Conservation (phyloP, 2,113 vertebrate genomes). For the Trogon surrucura region DNA sequence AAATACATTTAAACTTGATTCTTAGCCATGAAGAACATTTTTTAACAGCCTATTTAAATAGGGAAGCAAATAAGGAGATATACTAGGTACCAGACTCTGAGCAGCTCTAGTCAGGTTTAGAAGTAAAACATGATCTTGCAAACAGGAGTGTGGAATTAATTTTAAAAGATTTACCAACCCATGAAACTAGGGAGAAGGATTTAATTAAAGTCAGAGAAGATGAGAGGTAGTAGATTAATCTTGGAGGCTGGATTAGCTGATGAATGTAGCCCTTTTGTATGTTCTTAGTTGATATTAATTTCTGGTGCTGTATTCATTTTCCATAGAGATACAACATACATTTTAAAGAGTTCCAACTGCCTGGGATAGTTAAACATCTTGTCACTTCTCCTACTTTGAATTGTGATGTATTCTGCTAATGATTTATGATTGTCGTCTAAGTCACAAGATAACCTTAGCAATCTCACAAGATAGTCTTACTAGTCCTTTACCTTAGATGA, state of each 20-base stretch:
- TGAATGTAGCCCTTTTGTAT: conserved; percentile 21
- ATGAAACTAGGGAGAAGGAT: conserved; percentile 15
- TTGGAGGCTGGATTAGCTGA: conserved; percentile 15
- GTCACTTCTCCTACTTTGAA: neutral
- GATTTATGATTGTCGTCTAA: neutral
- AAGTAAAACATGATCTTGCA: neutral
- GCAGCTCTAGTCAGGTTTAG: neutral
- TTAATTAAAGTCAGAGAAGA: conserved; percentile 45
- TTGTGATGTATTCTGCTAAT: neutral
- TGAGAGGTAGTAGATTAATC: conserved; percentile 35
- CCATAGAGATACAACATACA: neutral
- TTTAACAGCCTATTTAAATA: neutral
- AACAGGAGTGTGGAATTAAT: neutral
- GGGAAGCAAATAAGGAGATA: neutral
- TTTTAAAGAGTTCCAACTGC: neutral
- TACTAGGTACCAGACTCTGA: neutral
- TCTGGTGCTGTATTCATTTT: conserved; percentile 10
- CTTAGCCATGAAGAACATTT: neutral
- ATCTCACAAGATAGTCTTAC: neutral
- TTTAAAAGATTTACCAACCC: conserved; percentile 37
- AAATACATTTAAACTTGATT: conserved; percentile 3
- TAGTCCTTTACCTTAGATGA: neutral
- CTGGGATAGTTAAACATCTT: neutral
- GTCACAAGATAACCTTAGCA: neutral
- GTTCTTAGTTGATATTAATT: conserved; percentile 27